Base-by-base conservation (phyloP, 2,888 invertebrate genomes). In the Mamestra brassicae region DNA sequence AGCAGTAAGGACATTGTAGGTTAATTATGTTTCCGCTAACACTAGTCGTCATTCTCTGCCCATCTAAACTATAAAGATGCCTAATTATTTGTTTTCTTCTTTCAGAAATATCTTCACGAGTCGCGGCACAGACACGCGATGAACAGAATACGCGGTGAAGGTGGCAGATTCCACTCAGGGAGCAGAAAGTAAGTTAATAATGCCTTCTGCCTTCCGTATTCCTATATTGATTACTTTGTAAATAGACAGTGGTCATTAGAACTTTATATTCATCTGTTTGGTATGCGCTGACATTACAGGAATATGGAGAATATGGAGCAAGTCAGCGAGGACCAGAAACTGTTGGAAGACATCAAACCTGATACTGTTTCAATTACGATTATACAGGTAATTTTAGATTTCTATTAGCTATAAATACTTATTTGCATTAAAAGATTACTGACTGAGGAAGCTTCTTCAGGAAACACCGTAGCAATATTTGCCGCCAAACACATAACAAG, bases 91-190 rank as follows among this genome's bases (percentile, higher is more conserved):
- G 60, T 11, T 62, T 45, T 34, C 7, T 15, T 45, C 17, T 90
- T 97, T 66, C 95, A 99, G 98, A 99, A 99, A 98, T 99, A 99
- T 93, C 97, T 99, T n/a, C 99, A 99, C 90, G 99, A 99, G 94
- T 99, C 99, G 0, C 97, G 99, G 62, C 99, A 99, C 94, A 97
- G 98, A 81, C 99, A 99, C 93, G 99, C 99, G 0, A 99, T 99
- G 99, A 99, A 99, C 93, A 97, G 99, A 90, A 98, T 99, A 90
- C 97, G 99, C 71, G 99, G 99, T 0, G 99, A 99, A 96, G 99
- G 99, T 26, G 99, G 99, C 6, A 97, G 99, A 83, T 99, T 99
- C 94, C 98, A 99, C 93, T 98, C 99, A 0, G 96, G 96, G 34
- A 96, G 96, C 74, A 94, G 95, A 81, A 96, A 95, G 96, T 96